Conservation (phyloP, 1,140 invertebrate species). For the Pseudachorutes palmiensis region DNA sequence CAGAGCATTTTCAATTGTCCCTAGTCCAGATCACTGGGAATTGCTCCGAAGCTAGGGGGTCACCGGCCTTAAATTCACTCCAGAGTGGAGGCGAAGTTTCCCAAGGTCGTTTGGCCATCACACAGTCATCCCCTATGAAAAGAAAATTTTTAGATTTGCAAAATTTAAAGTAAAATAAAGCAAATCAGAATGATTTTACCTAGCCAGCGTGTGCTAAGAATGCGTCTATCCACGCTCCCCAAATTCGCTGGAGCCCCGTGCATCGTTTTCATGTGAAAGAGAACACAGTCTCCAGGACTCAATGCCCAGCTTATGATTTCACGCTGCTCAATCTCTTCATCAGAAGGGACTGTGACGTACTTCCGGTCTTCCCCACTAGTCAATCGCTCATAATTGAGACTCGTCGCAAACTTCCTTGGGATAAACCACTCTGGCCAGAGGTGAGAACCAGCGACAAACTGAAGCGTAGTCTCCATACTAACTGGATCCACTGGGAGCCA, state of each 20-base stretch:
- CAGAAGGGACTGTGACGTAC: not conserved
- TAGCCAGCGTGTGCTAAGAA: slow-evolving; percentile 6
- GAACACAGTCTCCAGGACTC: not conserved
- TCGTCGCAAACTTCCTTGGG: slow-evolving; percentile 3
- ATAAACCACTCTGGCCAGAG: slow-evolving; percentile 1
- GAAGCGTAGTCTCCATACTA: not conserved
- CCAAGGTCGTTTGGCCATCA: not conserved
- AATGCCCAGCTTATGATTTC: not conserved
- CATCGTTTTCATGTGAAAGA: slow-evolving; percentile 9
- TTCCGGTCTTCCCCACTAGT: not conserved
- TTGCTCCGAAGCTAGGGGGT: not conserved
- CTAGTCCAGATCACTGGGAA: slow-evolving; percentile 2
- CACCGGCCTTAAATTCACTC: not conserved
- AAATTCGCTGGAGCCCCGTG: slow-evolving; percentile 8
- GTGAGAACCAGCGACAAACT: not conserved
- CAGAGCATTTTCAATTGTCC: no score
- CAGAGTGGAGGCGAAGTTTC: not conserved
- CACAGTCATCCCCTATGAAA: not conserved
- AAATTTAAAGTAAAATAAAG: not conserved
- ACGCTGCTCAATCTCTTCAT: not conserved
- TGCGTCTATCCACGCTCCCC: not conserved
- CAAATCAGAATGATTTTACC: slow-evolving; percentile 3
- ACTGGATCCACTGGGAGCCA: not conserved
- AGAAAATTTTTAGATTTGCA: not conserved
- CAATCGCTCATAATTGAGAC: not conserved